Percentiles rank a stretch among this genome's conserved stretches.
phyloP scores from a whole-genome alignment of 2,113 vertebrate species.

The Macaca mulatta region DNA sequence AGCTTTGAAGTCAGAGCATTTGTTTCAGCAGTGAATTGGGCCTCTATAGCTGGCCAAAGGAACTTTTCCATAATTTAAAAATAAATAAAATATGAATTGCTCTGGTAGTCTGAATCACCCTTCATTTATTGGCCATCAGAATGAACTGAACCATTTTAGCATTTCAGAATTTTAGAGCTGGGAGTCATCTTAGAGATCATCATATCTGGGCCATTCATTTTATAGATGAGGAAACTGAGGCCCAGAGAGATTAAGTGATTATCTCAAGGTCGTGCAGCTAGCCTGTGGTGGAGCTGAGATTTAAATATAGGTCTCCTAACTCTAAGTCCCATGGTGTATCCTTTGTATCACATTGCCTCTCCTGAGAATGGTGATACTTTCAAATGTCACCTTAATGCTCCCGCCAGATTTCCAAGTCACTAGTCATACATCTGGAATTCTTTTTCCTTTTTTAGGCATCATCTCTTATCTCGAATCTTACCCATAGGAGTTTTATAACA shows the following conservation, averaged over 20 bases:
- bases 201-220: neutral
- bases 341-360: neutral
- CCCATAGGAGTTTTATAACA: neutral
- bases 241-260: neutral
- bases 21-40: slow-evolving; percentile 18
- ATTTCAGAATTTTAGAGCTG: neutral
- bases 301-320: neutral
- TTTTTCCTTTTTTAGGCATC: neutral
- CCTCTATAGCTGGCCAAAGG: slow-evolving; percentile 18
- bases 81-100: slow-evolving; percentile 79
- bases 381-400: neutral
- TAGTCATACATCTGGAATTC: neutral
- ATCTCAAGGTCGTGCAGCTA: neutral
- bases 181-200: neutral
- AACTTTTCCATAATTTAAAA: slow-evolving; percentile 69
- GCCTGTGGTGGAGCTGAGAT: neutral
- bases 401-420: neutral
- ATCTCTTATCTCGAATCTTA: neutral
- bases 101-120: slow-evolving; percentile 9
- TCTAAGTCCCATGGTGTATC: neutral
- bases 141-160: slow-evolving; percentile 37
- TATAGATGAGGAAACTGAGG: slow-evolving; percentile 49
- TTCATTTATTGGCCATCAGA: slow-evolving; percentile 23
- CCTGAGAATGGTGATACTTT: neutral
- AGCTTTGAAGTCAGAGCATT: slow-evolving; percentile 48